Base-by-base conservation (phyloP, 2,113 vertebrate species). In the Oncorhynchus kisutch region DNA sequence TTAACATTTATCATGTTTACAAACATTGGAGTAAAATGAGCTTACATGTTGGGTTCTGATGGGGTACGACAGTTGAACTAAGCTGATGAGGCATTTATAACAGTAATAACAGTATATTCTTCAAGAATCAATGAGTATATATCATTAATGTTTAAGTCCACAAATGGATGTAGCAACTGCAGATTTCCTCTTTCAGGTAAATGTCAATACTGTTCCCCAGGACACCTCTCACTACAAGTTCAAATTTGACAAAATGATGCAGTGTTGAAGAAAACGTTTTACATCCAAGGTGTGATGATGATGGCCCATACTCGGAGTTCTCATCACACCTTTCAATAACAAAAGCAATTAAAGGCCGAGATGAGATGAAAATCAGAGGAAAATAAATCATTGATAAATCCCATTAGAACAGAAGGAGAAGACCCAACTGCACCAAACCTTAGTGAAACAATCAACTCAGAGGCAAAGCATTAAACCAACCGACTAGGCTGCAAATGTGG, bases 401-500 rank as follows among this genome's bases (percentile, higher is more conserved):
- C 81, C 70, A 87, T 91, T 87, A 83, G 74, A 77, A 81, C 70
- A 79, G 82, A 84, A 73, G 73, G 24, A 68, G 71, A 85, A 78
- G 81, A 81, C 75, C 81, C 83, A 78, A 80, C 78, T 81, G 71
- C 72, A 54, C 80, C 73, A 72, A 82, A 80, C 51, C 77, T 67
- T 18, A 75, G 81, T 88, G 83, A 82, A 88, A 86, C 87, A 87
- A 91, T 91, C 87, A 87, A 76, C 77, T 86, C 71, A 67, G 66
- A 88, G 80, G 80, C 84, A 80, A 82, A 84, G 72, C 75, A 72
- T 80, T 87, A 85, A 81, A 89, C 82, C 78, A 86, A 86, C 31
- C 77, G 78, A 78, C 80, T 80, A 77, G 71, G 27, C 76, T 64
- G 72, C 84, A 82, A 86, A 87, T 80, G 84, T 77, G 82, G 78